Conservation (phyloP, 2,113 vertebrate genomes). For the Lycaon pictus region DNA sequence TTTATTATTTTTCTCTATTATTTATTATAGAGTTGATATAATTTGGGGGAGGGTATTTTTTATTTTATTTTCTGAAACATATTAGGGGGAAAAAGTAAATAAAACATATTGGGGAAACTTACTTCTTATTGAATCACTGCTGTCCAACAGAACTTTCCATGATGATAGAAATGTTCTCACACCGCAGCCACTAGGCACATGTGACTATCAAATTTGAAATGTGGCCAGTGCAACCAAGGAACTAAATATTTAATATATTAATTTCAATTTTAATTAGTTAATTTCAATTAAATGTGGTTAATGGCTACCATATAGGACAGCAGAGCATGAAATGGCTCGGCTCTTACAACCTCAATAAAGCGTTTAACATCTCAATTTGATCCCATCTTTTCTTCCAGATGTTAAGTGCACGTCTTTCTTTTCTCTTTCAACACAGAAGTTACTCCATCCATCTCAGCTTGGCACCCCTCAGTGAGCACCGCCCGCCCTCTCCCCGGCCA, state of each 20-base stretch:
- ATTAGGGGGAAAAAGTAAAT: not conserved
- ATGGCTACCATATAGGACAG: not conserved
- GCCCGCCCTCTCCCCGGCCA: not conserved
- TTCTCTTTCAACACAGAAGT: not conserved
- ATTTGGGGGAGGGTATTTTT: not conserved
- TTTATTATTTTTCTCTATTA: not conserved
- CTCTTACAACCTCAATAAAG: conserved; percentile 15
- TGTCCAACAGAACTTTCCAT: not conserved
- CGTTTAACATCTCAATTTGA: not conserved
- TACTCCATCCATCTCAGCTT: not conserved
- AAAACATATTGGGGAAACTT: not conserved
- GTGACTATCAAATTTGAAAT: conserved; percentile 29
- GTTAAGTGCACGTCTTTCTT: conserved; percentile 12
- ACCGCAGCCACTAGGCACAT: not conserved
- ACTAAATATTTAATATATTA: not conserved
- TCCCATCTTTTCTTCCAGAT: conserved; percentile 53
- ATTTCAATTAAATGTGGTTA: not conserved
- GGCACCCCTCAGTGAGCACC: no score
- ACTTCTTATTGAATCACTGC: not conserved
- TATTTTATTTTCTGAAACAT: conserved; percentile 41
- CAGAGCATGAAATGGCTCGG: not conserved
- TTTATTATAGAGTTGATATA: not conserved
- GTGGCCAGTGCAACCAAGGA: not conserved
- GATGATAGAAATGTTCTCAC: not conserved
- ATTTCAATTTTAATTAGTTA: not conserved